A percentile compares a stretch with the other conserved stretches of the same genome.
Conservation (phyloP, 2,888 invertebrate genomes). For the Pandemis heparana region DNA sequence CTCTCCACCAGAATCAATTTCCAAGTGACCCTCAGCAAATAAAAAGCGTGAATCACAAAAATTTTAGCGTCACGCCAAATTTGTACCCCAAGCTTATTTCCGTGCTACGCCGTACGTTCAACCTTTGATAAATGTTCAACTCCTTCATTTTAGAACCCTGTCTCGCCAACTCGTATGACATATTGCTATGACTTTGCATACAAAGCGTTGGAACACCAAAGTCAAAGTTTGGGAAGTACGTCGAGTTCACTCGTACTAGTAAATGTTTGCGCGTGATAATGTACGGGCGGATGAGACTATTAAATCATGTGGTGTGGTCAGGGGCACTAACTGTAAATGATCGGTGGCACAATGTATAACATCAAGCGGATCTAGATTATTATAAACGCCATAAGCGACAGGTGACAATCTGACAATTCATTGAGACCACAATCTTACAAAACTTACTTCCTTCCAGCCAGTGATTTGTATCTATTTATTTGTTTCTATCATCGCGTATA, state of each 20-base stretch:
- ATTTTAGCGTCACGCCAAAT: neutral
- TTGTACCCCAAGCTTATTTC: neutral
- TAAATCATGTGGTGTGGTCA: slow-evolving; percentile 70
- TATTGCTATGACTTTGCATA: neutral
- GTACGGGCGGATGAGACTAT: slow-evolving; percentile 74
- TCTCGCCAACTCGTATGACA: neutral
- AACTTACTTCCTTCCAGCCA: too few relatives aligned
- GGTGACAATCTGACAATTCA: too few relatives aligned
- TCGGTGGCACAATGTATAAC: slow-evolving; percentile 47
- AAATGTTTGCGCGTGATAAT: slow-evolving; percentile 52
- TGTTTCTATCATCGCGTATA: too few relatives aligned
- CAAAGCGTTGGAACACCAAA: neutral
- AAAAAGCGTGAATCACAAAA: neutral
- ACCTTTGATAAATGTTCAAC: too few relatives aligned
- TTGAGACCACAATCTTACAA: too few relatives aligned
- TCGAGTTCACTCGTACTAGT: slow-evolving; percentile 8
- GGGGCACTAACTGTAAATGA: slow-evolving; percentile 73
- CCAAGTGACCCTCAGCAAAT: neutral
- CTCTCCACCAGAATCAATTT: neutral
- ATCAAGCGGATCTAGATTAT: slow-evolving; percentile 48
- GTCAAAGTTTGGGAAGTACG: slow-evolving; percentile 3
- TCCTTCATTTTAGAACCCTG: neutral
- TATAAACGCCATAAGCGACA: too few relatives aligned
- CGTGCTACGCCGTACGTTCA: neutral
- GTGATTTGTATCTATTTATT: too few relatives aligned